These are phyloP conservation scores for Ennomos quercinarius DNA, from an alignment of 2,888 invertebrate species.

Conservation along the genomic window DNA sequence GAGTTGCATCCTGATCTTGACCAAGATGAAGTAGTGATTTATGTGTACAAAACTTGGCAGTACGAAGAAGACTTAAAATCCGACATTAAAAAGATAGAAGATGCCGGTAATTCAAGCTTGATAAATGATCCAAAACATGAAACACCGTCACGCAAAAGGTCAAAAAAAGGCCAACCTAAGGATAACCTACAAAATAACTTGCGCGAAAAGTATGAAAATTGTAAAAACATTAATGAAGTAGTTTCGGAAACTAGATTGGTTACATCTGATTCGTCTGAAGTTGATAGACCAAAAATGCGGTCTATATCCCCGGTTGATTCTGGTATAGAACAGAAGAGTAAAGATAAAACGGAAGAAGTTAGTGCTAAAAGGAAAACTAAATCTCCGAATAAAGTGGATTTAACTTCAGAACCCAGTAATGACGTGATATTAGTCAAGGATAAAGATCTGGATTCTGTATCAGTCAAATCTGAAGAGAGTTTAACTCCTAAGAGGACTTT, in stretches of 20 bases:
- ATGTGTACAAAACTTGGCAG: slow-evolving; percentile 80
- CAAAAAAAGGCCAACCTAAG: slow-evolving; percentile 38
- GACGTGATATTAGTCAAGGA: slow-evolving; percentile 1
- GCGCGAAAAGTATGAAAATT: slow-evolving; percentile 24
- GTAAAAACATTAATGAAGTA: slow-evolving; percentile 18
- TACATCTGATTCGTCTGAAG: slow-evolving; percentile 3
- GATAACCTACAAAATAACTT: slow-evolving; percentile 33
- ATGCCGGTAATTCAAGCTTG: slow-evolving; percentile 52
- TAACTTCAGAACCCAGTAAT: slow-evolving; percentile 11
- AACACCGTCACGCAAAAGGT: slow-evolving; percentile 22
- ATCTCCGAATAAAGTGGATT: slow-evolving; percentile 4
- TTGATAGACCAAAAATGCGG: not conserved
- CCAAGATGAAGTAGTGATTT: slow-evolving; percentile 69
- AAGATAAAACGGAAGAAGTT: slow-evolving; percentile 1
- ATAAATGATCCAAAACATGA: slow-evolving; percentile 54
- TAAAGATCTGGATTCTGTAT: slow-evolving; percentile 1
- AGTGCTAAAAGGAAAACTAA: slow-evolving; percentile 1
- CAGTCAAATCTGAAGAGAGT: slow-evolving; percentile 11
- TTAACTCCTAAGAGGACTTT: slow-evolving; percentile 14
- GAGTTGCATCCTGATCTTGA: slow-evolving; percentile 80
- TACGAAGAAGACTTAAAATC: slow-evolving; percentile 69
- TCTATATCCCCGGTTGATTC: not conserved
- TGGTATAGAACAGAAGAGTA: not conserved
- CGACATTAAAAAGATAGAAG: slow-evolving; percentile 57
- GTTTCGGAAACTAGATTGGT: slow-evolving; percentile 5